Evolutionary conservation across 1,140 invertebrate genomes (phyloP), one percentile per base, ranked within the genome.

Genomic region (Saccostrea glomerata): DNA sequence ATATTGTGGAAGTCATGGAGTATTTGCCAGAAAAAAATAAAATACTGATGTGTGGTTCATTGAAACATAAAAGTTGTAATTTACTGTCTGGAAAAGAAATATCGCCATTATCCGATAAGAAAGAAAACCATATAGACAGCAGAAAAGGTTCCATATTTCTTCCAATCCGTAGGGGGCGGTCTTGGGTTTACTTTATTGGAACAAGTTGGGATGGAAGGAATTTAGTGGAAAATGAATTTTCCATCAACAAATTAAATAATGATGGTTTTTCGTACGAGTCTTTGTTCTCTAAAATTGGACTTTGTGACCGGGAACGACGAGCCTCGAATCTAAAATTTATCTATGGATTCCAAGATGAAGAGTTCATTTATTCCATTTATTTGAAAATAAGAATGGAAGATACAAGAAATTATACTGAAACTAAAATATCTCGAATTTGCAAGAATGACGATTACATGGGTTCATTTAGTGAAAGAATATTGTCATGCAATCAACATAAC

Each of bases 301-400:
- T 77, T 77, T 77, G 70, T 17, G 30, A 13, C 11, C 12, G 15
- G 30, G 30, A 77, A 77, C 70, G 70, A 77, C 15, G 11, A 30
- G 11, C 30, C 11, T 77, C 70, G 30, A 77, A 36, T 30, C 70
- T 77, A 30, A 77, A 36, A 77, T 77, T 77, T 25, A 17, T 77
- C 17, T 77, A 77, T 36, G 70, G 70, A 77, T 77, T 77, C 30
- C 70, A 77, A 77, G 70, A 77, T 36, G 70, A 36, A 77, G 25
- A 77, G 0, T 77, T 77, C 30, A 25, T 77, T 23, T 77, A 77
- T 36, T 30, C 23, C 3, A 36, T 77, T 11, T 77, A 77, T 77
- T 15, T 77, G 15, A 77, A 77, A 17, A 36, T 77, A 25, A 77
- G 70, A 40, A 77, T 30, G 25, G 70, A 77, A 13, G 15, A 30